Percentiles rank a stretch among this genome's conserved stretches.
phyloP scores from a whole-genome alignment of 2,888 invertebrate genomes.

The Mimumesa dahlbomi region DNA sequence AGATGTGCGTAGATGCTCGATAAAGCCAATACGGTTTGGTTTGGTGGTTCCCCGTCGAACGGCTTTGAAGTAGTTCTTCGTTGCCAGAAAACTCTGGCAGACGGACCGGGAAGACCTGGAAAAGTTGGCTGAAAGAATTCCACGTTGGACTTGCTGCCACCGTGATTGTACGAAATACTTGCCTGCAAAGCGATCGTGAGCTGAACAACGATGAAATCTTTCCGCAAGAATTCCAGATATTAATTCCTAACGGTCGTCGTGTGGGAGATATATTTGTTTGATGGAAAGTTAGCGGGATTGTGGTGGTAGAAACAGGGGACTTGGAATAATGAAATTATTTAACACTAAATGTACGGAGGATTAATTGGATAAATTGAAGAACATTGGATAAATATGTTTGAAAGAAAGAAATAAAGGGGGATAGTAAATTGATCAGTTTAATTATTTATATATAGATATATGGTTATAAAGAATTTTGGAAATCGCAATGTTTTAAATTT shows the following conservation, averaged over 20 bases:
- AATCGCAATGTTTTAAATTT: no score
- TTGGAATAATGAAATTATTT: no score
- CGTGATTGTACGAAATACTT: constrained; percentile 3
- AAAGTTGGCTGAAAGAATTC: constrained; percentile 1
- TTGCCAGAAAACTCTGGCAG: constrained; percentile 8
- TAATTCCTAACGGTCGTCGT: not conserved
- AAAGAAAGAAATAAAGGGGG: no score
- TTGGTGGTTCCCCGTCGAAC: not conserved
- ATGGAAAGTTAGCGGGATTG: not conserved
- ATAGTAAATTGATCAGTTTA: no score
- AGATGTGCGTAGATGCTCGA: constrained; percentile 3
- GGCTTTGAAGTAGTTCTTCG: not conserved
- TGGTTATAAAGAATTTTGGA: no score
- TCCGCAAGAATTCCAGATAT: not conserved
- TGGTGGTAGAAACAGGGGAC: no score
- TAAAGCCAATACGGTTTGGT: not conserved
- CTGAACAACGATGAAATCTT: not conserved
- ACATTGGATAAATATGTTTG: no score
- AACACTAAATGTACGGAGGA: no score
- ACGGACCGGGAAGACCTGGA: not conserved
- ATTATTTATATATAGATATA: no score
- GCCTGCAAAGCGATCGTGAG: not conserved
- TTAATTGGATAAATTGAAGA: no score
- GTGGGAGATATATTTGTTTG: not conserved
- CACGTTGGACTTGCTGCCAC: not conserved